A percentile compares a stretch with the other conserved stretches of the same genome.
These are phyloP conservation scores for Drosophila lowei DNA, from an alignment of 1,140 invertebrate species.

Conservation along the genomic window DNA sequence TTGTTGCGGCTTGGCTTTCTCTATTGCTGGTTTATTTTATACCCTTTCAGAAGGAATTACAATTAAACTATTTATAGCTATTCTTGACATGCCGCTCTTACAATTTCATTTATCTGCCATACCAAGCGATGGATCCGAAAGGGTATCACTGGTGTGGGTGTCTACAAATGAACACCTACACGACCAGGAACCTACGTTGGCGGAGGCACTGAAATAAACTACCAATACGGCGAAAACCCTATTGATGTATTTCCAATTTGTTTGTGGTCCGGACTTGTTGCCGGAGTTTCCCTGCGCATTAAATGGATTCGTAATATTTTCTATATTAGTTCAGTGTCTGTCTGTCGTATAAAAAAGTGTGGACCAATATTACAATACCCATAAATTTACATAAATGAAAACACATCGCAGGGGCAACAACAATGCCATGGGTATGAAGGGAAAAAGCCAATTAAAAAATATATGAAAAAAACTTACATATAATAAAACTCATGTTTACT, in stretches of 20 bases:
- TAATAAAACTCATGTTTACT: neutral
- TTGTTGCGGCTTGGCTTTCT: neutral
- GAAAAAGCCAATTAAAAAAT: slow-evolving; percentile 8
- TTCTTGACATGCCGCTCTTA: too few relatives aligned
- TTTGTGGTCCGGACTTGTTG: neutral
- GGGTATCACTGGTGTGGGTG: too few relatives aligned
- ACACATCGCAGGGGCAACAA: slow-evolving; percentile 31
- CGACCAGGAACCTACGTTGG: neutral
- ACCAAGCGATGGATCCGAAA: too few relatives aligned
- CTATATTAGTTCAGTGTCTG: slow-evolving; percentile 22
- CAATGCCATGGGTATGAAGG: slow-evolving; percentile 34
- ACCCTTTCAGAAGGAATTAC: too few relatives aligned
- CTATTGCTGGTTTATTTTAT: neutral
- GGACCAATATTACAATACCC: slow-evolving; percentile 18
- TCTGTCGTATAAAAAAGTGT: slow-evolving; percentile 30
- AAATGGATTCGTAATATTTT: slow-evolving; percentile 38
- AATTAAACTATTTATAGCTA: too few relatives aligned
- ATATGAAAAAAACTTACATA: slow-evolving; percentile 18
- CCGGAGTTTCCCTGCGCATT: neutral
- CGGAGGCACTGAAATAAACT: too few relatives aligned
- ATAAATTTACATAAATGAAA: slow-evolving; percentile 36
- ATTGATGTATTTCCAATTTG: slow-evolving; percentile 23
- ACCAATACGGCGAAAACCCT: slow-evolving; percentile 10
- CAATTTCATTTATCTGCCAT: too few relatives aligned
- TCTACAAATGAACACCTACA: neutral